Evolutionary conservation across 2,888 invertebrate species (phyloP).

Genomic region (Tuberolachnus salignus): DNA sequence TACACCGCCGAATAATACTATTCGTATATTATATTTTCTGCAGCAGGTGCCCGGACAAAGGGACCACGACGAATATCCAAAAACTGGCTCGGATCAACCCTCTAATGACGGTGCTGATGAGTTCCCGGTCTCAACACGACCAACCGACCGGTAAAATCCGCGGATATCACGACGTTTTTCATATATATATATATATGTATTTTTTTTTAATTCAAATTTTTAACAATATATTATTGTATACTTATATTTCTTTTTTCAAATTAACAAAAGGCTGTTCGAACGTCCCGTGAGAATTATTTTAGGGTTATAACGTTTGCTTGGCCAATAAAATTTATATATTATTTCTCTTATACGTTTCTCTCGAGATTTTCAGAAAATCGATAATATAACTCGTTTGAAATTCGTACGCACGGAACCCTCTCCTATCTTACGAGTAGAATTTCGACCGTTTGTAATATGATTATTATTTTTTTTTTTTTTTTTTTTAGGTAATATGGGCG

Average conservation of each 20-base stretch:
- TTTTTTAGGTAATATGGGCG: not conserved
- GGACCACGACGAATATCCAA: slow-evolving; percentile 30
- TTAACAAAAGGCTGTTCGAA: too few species aligned
- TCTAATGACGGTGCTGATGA: slow-evolving; percentile 55
- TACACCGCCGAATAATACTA: slow-evolving; percentile 12
- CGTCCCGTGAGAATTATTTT: too few species aligned
- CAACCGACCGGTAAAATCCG: slow-evolving; percentile 18
- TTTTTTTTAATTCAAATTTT: not conserved
- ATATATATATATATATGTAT: not conserved
- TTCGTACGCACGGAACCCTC: too few species aligned
- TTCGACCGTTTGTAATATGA: too few species aligned
- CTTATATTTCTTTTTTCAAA: too few species aligned
- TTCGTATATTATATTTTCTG: not conserved
- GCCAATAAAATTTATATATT: too few species aligned
- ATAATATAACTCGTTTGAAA: too few species aligned
- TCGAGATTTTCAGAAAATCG: too few species aligned
- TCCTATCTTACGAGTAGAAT: not conserved
- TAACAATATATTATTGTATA: too few species aligned
- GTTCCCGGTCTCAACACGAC: slow-evolving; percentile 19
- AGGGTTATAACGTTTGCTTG: too few species aligned
- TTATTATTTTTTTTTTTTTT: not conserved
- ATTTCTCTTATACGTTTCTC: too few species aligned
- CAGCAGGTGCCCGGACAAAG: slow-evolving; percentile 49
- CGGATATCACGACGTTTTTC: not conserved
- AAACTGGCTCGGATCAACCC: slow-evolving; percentile 52